Percentiles rank a stretch among this genome's conserved stretches.
Evolutionary conservation across 2,113 vertebrate species (phyloP).

Genomic region (Ursus arctos): DNA sequence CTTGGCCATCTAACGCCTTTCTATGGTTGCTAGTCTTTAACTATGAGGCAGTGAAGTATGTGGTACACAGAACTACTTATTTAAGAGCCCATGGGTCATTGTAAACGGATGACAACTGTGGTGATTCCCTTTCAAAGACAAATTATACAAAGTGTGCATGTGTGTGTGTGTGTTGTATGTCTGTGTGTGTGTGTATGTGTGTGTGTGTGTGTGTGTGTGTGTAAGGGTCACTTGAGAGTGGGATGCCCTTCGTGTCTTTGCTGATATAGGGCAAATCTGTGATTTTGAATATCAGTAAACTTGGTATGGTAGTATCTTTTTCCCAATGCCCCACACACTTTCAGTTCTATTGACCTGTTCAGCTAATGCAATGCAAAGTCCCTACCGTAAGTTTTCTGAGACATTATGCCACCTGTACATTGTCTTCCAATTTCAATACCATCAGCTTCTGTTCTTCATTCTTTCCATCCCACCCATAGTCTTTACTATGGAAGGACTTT

Average conservation of each 20-base stretch:
- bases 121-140: slow-evolving; percentile 38
- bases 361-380: not conserved
- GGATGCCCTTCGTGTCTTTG: not conserved
- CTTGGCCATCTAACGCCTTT: not conserved
- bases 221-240: not conserved
- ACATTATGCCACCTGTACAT: not conserved
- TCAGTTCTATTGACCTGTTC: not conserved
- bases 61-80: not conserved
- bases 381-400: not conserved
- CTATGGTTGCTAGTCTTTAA: not conserved
- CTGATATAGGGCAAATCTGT: not conserved
- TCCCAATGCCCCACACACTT: not conserved
- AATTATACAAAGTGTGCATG: not conserved
- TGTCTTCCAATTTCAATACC: not conserved
- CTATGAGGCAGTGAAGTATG: not conserved
- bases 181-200: not conserved
- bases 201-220: not conserved
- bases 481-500: not conserved
- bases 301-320: not conserved
- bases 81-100: not conserved
- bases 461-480: not conserved
- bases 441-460: not conserved
- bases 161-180: not conserved
- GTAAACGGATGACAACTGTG: not conserved
- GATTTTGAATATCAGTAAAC: not conserved